Base-by-base conservation (phyloP, 1,140 invertebrate species). In the Oncopeltus fasciatus region DNA sequence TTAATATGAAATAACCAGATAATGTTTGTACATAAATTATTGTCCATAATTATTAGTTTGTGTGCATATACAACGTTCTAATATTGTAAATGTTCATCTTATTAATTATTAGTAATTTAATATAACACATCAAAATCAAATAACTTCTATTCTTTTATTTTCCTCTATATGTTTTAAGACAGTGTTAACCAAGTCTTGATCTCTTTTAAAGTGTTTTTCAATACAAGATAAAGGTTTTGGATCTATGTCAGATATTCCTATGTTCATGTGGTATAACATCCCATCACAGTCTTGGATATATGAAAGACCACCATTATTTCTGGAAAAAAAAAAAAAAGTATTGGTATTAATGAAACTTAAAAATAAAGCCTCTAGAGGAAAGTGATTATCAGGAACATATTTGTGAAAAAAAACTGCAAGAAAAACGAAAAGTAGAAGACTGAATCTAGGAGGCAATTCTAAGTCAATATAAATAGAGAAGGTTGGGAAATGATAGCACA, bases 231-330 rank as follows among this genome's bases (percentile, higher is more conserved):
- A 31, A 64, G 72, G 76, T 66, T 81, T 81, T 2, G 78, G 75
- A 65, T 81, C 79, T 28, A 80, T 62, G 67, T 80, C 79, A 0
- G 75, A 72, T 31, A 80, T 70, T 24, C 74, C 75, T 31, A 79
- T 69, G 61, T 69, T 74, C 2, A 74, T 74, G 9, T 73, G 56
- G 67, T 75, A 79, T n/a, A 64, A 68, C 2, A 67, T 64, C 18
- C 71, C 69, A 31, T 73, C 66, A 16, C 74, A 66, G 57, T 76
- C 67, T 66, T 70, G 20, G n/a, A 59, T 33, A n/a, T 28, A 31
- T 58, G 28, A n/a, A 11, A 43, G 21, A 28, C 51, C 53, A 18
- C 47, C 53, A 26, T 46, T 57, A 61, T 64, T 29, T 56, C 73
- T 74, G 66, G 69, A 71, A 59, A 63, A 66, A n/a, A 62, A 62